Conservation (phyloP, 2,113 vertebrate genomes). For the Galeopterus variegatus region DNA sequence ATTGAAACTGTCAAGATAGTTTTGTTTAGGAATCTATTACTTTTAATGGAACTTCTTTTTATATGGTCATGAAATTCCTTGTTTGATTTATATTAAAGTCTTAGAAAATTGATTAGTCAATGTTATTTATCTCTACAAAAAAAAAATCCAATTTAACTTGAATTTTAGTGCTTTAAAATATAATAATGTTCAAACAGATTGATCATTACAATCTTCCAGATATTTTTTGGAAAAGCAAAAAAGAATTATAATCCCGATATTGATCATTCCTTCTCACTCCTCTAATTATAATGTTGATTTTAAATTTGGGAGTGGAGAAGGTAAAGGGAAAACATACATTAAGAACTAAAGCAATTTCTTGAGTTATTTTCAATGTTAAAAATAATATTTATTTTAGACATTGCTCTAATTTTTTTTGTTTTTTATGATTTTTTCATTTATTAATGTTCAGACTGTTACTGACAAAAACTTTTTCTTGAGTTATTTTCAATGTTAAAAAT, state of each 20-base stretch:
- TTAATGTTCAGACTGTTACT: neutral
- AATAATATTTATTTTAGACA: neutral
- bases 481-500: neutral
- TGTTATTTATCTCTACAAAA: neutral
- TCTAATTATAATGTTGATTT: neutral
- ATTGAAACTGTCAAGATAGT: neutral
- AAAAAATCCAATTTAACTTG: neutral
- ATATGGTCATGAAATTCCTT: constrained; percentile 33
- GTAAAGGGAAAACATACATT: neutral
- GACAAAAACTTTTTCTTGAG: too few species aligned
- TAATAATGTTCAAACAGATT: neutral
- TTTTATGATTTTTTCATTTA: neutral
- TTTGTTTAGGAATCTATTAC: neutral
- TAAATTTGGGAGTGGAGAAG: neutral
- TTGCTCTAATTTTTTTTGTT: neutral
- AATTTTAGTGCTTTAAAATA: constrained; percentile 29
- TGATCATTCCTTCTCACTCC: neutral
- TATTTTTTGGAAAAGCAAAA: neutral
- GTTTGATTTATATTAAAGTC: constrained; percentile 25
- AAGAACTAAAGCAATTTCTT: neutral
- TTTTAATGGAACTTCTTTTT: neutral
- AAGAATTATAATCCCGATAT: neutral
- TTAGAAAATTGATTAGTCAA: constrained; percentile 21
- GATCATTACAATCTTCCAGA: neutral
- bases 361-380: neutral